Conservation (phyloP, 2,888 invertebrate species). For the Drosophila tripunctata region DNA sequence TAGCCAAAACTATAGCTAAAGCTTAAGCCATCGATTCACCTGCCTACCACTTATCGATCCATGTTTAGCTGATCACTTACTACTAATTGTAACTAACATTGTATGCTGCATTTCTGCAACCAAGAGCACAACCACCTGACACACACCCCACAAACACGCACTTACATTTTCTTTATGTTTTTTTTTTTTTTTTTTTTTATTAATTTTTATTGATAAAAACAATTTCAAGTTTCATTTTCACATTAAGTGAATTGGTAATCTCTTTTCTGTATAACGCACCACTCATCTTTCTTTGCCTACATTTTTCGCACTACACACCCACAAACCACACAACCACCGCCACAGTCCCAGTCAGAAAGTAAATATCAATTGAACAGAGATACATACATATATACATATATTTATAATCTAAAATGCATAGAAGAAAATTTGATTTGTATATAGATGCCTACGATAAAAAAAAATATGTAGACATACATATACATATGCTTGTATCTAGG, state of each 20-base stretch:
- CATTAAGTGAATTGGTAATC: not conserved
- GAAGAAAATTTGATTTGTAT: slow-evolving; percentile 37
- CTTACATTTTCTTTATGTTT: not conserved
- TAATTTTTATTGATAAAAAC: not conserved
- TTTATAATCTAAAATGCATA: not conserved
- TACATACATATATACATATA: slow-evolving; percentile 4
- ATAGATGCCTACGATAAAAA: slow-evolving; percentile 20
- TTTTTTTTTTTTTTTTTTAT: slow-evolving; percentile 8
- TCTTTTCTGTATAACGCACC: not conserved
- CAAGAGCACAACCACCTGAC: slow-evolving; percentile 1
- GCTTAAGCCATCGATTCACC: slow-evolving; percentile 21
- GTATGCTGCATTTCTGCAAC: slow-evolving; percentile 15
- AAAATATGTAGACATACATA: no score
- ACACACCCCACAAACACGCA: not conserved
- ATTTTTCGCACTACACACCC: not conserved
- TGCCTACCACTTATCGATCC: not conserved
- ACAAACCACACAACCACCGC: slow-evolving; percentile 3
- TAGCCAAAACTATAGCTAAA: no score
- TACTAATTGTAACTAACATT: slow-evolving; percentile 26
- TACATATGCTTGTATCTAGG: not conserved
- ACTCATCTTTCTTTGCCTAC: not conserved
- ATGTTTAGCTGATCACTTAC: not conserved
- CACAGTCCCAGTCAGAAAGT: not conserved
- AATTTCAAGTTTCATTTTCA: slow-evolving; percentile 6
- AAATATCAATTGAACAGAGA: slow-evolving; percentile 22